phyloP scores from a whole-genome alignment of 1,140 invertebrate species.

The Octopus bimaculoides region DNA sequence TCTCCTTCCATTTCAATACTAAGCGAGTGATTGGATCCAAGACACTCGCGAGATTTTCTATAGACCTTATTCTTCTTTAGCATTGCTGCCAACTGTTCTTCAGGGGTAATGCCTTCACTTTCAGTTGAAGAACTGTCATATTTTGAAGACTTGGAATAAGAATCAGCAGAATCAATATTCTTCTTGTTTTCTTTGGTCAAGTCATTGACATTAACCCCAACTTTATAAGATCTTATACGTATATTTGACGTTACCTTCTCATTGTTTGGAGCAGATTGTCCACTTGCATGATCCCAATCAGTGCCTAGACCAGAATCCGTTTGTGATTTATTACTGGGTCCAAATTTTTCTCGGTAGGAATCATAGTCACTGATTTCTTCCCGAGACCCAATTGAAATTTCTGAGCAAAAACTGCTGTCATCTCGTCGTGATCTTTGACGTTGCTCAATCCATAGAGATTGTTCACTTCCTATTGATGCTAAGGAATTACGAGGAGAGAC shows the following conservation, averaged over 20 bases:
- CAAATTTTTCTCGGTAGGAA: conserved; percentile 37
- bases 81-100: conserved; percentile 44
- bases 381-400: conserved; percentile 34
- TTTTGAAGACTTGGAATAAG: conserved; percentile 17
- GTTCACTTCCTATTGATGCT: conserved; percentile 27
- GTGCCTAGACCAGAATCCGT: conserved; percentile 44
- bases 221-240: conserved; percentile 25
- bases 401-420: conserved; percentile 38
- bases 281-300: conserved; percentile 20
- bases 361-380: conserved; percentile 35
- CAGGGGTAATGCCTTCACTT: conserved; percentile 44
- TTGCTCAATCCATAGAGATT: not conserved
- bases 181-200: conserved; percentile 30
- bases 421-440: conserved; percentile 12
- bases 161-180: conserved; percentile 24
- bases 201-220: conserved; percentile 47
- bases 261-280: conserved; percentile 38
- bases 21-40: conserved; percentile 29
- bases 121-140: conserved; percentile 26
- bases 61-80: conserved; percentile 46
- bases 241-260: conserved; percentile 30
- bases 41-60: conserved; percentile 27
- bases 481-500: conserved; percentile 31
- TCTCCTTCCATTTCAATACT: conserved; percentile 56
- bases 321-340: conserved; percentile 41